Conservation (phyloP, 2,797 vertebrate genomes). For the Balearica regulorum region DNA sequence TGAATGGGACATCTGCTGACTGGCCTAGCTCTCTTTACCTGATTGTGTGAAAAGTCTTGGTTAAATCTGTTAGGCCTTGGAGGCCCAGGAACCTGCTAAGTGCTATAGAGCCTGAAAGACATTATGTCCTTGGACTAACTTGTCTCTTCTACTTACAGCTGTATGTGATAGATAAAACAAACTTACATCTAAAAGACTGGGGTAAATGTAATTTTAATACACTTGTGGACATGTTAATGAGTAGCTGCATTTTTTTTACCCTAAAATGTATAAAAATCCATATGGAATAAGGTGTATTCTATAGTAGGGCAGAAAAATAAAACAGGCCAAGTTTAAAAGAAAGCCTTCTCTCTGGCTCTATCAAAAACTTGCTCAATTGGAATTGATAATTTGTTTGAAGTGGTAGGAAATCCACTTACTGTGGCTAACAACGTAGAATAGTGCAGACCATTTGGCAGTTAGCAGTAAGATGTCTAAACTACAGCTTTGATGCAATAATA, state of each 20-base stretch:
- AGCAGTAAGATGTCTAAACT: not conserved
- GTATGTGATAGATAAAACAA: conserved; percentile 48
- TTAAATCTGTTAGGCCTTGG: conserved; percentile 86
- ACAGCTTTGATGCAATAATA: not conserved
- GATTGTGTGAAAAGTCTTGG: conserved; percentile 96
- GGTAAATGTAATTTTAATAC: conserved; percentile 30
- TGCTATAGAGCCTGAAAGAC: conserved; percentile 91
- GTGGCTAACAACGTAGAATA: not conserved
- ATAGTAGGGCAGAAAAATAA: not conserved
- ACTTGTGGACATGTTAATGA: conserved; percentile 15
- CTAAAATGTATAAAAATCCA: not conserved
- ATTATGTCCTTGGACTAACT: conserved; percentile 86
- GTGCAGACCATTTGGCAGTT: conserved; percentile 1
- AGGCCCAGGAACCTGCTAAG: conserved; percentile 87
- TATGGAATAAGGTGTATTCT: not conserved
- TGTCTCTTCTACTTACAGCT: conserved; percentile 70
- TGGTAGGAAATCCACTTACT: not conserved
- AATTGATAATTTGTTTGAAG: conserved; percentile 17
- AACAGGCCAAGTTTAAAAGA: not conserved
- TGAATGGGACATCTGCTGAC: conserved; percentile 74
- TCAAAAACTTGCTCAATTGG: not conserved
- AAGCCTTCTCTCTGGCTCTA: not conserved
- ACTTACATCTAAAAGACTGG: not conserved
- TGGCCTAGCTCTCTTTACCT: conserved; percentile 82
- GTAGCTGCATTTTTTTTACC: conserved; percentile 8